phyloP scores from a whole-genome alignment of 2,113 vertebrate species.

The Hyla sarda region DNA sequence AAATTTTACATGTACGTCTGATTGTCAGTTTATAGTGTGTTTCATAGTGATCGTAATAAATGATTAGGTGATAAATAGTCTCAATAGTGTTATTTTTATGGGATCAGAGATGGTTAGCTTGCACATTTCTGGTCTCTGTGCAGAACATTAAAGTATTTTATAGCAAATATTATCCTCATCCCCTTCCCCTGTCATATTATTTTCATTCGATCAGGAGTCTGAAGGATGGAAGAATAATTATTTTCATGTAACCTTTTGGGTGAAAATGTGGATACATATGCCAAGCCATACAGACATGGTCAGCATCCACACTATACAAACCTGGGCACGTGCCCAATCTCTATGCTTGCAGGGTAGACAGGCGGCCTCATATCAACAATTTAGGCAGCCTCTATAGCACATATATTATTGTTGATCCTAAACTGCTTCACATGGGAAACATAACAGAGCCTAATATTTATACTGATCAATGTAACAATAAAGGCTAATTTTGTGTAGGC shows the following conservation, averaged over 20 bases:
- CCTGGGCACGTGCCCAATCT: neutral
- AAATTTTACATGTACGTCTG: constrained; percentile 14
- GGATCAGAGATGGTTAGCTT: constrained; percentile 16
- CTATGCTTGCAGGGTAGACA: neutral
- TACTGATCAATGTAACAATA: too few species aligned
- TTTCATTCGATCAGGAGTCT: neutral
- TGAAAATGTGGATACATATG: neutral
- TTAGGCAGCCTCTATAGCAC: too few species aligned
- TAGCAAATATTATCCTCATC: neutral
- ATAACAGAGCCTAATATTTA: too few species aligned
- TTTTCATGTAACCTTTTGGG: neutral
- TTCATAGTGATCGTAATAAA: constrained; percentile 38
- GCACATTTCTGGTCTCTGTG: constrained; percentile 9
- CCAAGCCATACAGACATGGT: neutral
- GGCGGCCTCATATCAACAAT: neutral
- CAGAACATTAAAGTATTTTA: constrained; percentile 24
- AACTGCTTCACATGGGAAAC: too few species aligned
- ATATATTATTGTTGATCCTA: too few species aligned
- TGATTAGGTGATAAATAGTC: constrained; percentile 50
- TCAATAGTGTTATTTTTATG: constrained; percentile 40
- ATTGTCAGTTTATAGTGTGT: constrained; percentile 43
- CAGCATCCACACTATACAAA: neutral
- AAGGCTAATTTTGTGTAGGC: too few species aligned
- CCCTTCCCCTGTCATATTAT: neutral
- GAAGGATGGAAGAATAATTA: neutral